Evolutionary conservation across 2,113 vertebrate genomes (phyloP), one percentile per base, ranked within the genome.

Genomic region (Oenanthe oenanthe): DNA sequence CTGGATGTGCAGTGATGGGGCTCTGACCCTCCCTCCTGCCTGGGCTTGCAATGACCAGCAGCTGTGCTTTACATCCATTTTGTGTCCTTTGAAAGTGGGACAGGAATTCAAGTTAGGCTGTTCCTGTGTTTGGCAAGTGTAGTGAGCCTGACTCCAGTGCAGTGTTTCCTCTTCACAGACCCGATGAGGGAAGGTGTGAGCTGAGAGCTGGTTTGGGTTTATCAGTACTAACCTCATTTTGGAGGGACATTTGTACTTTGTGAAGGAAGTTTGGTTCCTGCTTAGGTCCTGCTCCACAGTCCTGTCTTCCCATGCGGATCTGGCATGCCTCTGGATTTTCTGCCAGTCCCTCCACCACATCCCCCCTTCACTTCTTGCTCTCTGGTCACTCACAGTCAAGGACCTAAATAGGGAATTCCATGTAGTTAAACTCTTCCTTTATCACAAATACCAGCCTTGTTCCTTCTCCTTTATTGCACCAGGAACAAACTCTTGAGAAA

Each of bases 131-230:
- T 89, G 86, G 86, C 79, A 70, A 42, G n/a, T 53, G 9, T 10
- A 14, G 3, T 20, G 32, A 38, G 31, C 28, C 16, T 4, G 25
- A 17, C 47, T 68, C 24, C 43, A 25, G 21, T 24, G 54, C 42
- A 40, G 72, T 6, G 31, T 72, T 94, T 89, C 45, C 50, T 76
- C 91, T 54, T 70, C 68, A 6, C 13, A 53, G n/a, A 10, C 11
- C 6, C 0, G 0, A 6, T n/a, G 5, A 60, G 63, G 16, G 40
- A 78, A 70, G 45, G 40, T 1, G 0, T 1, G 10, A 45, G 36
- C 22, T 60, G 53, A 72, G 54, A 68, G 28, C 42, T 31, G 19
- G 13, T 20, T 28, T 28, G 31, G 24, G 15, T 38, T 83, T 80
- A 19, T 54, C 22, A 32, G 10, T 17, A 20, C 25, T 24, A 31